Conservation (phyloP, 2,888 invertebrate species). For the Eueremaeus valkanovi region DNA sequence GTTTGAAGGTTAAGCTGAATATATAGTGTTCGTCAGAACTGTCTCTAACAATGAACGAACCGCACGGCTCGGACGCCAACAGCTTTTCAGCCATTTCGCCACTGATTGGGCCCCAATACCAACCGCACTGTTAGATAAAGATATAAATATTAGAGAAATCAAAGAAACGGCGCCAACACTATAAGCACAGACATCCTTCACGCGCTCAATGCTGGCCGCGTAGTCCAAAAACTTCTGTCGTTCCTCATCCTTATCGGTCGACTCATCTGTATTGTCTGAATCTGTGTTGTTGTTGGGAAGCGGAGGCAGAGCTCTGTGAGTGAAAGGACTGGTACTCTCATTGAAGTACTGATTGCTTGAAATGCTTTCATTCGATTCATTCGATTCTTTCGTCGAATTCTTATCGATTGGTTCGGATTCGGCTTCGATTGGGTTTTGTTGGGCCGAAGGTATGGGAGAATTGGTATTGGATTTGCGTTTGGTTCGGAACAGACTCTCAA, state of each 20-base stretch:
- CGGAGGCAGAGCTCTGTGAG: slow-evolving; percentile 48
- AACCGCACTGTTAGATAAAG: slow-evolving; percentile 57
- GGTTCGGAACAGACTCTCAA: slow-evolving; percentile 24
- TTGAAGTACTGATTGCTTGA: background rate
- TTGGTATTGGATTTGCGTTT: slow-evolving; percentile 8
- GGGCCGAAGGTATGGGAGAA: background rate
- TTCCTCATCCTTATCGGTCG: slow-evolving; percentile 39
- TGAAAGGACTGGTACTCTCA: slow-evolving; percentile 43
- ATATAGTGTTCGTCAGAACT: slow-evolving; percentile 93
- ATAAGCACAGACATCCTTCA: slow-evolving; percentile 74
- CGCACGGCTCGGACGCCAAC: slow-evolving; percentile 83
- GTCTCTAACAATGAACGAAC: slow-evolving; percentile 87
- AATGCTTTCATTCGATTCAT: slow-evolving; percentile 4
- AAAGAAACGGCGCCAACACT: background rate
- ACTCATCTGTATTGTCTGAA: slow-evolving; percentile 40
- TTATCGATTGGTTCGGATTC: background rate
- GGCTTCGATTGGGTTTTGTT: background rate
- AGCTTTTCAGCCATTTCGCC: slow-evolving; percentile 88
- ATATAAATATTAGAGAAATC: background rate
- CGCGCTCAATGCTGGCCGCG: slow-evolving; percentile 84
- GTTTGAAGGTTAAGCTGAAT: slow-evolving; percentile 85
- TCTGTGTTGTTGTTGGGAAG: slow-evolving; percentile 41
- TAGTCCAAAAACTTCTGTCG: slow-evolving; percentile 60
- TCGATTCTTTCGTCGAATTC: background rate
- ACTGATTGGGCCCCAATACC: slow-evolving; percentile 93